A percentile compares a stretch with the other conserved stretches of the same genome.
Conservation (phyloP, 2,113 vertebrate species). For the Phalacrocorax carbo region DNA sequence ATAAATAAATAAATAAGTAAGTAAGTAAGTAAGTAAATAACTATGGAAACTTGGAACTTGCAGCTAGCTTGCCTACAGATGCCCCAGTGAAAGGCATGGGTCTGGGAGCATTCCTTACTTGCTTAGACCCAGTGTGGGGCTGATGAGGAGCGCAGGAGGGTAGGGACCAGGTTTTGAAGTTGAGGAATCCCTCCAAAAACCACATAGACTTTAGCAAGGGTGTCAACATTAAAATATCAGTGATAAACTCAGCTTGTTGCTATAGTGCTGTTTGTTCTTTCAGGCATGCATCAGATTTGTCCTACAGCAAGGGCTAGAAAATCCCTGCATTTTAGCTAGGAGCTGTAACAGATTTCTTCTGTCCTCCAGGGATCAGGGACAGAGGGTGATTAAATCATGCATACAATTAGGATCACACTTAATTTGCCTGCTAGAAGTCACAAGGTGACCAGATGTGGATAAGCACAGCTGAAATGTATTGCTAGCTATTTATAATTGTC, state of each 20-base stretch:
- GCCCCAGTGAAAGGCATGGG: not conserved
- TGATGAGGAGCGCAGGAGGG: not conserved
- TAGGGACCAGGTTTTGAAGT: not conserved
- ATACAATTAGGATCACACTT: not conserved
- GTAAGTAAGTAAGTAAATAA: not conserved
- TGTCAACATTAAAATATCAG: not conserved
- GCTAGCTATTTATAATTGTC: not conserved
- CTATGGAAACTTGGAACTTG: not conserved
- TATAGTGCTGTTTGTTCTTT: not conserved
- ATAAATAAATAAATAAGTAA: no score
- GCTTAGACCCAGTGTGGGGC: not conserved
- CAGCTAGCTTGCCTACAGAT: not conserved
- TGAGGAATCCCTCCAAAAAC: not conserved
- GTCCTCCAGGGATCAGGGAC: not conserved
- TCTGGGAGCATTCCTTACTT: not conserved
- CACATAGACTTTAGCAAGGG: not conserved
- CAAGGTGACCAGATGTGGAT: slow-evolving; percentile 8
- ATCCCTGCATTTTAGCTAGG: not conserved
- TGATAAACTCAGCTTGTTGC: not conserved
- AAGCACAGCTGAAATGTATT: not conserved
- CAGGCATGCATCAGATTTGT: not conserved
- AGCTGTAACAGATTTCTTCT: not conserved
- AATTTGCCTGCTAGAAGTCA: not conserved
- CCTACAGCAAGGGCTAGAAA: not conserved
- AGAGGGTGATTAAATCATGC: not conserved